These are phyloP conservation scores for Cryptoprocta ferox DNA, from an alignment of 2,797 vertebrate genomes.

Conservation along the genomic window DNA sequence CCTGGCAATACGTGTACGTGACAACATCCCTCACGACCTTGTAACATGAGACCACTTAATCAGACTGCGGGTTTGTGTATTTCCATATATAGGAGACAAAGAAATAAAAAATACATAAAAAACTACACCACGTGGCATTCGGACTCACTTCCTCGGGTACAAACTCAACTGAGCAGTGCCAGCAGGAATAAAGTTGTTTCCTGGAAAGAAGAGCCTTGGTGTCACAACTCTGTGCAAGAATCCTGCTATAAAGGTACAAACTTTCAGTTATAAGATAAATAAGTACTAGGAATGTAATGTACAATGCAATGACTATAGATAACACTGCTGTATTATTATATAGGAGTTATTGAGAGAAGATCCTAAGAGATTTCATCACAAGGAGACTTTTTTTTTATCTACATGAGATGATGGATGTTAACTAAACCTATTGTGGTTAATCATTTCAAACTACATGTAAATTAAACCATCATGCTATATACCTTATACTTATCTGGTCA, in stretches of 20 bases:
- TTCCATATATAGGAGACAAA: too few relatives aligned
- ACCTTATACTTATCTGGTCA: not conserved
- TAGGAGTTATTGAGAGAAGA: not conserved
- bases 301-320: not conserved
- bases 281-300: not conserved
- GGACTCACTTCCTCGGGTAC: too few relatives aligned
- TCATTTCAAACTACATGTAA: not conserved
- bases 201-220: too few relatives aligned
- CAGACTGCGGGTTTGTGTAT: too few relatives aligned
- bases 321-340: not conserved
- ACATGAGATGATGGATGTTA: not conserved
- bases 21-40: too few relatives aligned
- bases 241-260: not conserved
- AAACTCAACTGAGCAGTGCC: too few relatives aligned
- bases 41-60: too few relatives aligned
- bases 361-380: not conserved
- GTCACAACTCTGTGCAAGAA: too few relatives aligned
- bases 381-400: not conserved
- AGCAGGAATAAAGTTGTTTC: too few relatives aligned
- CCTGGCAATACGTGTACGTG: too few relatives aligned
- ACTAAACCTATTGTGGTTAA: not conserved
- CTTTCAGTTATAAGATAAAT: not conserved
- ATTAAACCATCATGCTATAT: not conserved
- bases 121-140: too few relatives aligned
- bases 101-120: too few relatives aligned